A percentile compares a stretch with the other conserved stretches of the same genome.
Conservation (phyloP, 2,113 vertebrate species). For the Macroglossus sobrinus region DNA sequence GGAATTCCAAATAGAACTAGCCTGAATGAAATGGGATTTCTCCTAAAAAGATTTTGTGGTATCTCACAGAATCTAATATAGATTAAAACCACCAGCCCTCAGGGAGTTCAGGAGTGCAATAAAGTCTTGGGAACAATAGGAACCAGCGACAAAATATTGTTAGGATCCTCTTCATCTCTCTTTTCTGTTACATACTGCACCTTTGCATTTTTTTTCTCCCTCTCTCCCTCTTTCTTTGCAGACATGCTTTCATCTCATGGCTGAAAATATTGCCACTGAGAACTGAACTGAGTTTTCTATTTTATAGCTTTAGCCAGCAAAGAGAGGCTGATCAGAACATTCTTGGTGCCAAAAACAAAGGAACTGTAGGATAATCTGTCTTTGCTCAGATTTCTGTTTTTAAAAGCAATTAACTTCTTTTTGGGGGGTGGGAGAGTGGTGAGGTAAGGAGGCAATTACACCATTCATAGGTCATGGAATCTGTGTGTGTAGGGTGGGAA, state of each 20-base stretch:
- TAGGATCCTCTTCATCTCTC: fast-evolving
- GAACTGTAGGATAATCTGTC: neutral
- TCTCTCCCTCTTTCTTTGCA: neutral
- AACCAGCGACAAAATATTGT: no score
- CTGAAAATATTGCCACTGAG: neutral
- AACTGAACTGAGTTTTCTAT: neutral
- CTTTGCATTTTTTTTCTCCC: neutral
- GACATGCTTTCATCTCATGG: neutral
- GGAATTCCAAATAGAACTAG: neutral
- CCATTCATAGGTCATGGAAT: neutral
- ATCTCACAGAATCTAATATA: neutral
- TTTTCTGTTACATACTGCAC: fast-evolving
- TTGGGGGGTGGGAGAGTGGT: neutral
- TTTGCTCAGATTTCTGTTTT: neutral
- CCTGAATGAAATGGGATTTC: neutral
- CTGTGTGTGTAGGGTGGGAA: neutral
- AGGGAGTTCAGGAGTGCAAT: neutral
- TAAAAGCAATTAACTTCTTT: neutral
- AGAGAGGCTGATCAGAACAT: neutral
- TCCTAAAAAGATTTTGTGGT: neutral
- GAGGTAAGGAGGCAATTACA: neutral
- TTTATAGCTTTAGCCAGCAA: neutral
- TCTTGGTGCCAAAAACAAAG: neutral
- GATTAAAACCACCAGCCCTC: neutral
- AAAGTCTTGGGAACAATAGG: neutral